Evolutionary conservation across 2,888 invertebrate genomes (phyloP).

Genomic region (Nomada lathburiana): DNA sequence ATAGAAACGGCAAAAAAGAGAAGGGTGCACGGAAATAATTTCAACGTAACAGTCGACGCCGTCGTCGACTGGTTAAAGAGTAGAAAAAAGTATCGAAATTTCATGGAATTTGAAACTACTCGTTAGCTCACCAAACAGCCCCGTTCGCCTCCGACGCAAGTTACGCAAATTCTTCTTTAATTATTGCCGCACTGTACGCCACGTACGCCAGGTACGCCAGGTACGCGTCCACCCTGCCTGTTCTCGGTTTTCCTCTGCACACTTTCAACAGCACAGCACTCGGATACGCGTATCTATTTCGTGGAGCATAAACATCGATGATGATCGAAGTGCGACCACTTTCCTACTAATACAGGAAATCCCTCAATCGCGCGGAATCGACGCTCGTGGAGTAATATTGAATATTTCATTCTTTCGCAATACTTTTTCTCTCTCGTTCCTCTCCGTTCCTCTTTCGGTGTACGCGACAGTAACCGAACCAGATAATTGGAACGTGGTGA

Average conservation of each 20-base stretch:
- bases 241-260: not conserved
- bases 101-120: constrained; percentile 34
- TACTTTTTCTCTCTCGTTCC: not conserved
- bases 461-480: not conserved
- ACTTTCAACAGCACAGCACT: not conserved
- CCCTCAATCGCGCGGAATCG: constrained; percentile 34
- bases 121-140: constrained; percentile 52
- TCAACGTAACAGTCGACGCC: not conserved
- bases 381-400: constrained; percentile 13
- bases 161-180: constrained; percentile 23
- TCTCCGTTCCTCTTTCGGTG: not conserved
- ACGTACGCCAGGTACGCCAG: not conserved
- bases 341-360: constrained; percentile 54
- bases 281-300: constrained; percentile 1
- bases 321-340: constrained; percentile 32
- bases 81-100: constrained; percentile 8
- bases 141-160: constrained; percentile 12
- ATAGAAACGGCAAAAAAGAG: not conserved
- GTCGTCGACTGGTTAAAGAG: not conserved
- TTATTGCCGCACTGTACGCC: constrained; percentile 6
- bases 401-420: constrained; percentile 2
- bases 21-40: not conserved
- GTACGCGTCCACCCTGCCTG: not conserved
- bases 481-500: constrained; percentile 49
- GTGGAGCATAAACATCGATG: constrained; percentile 23